Evolutionary conservation across 2,113 vertebrate species (phyloP), one percentile per base, ranked within the genome.

Genomic region (Scophthalmus maximus): DNA sequence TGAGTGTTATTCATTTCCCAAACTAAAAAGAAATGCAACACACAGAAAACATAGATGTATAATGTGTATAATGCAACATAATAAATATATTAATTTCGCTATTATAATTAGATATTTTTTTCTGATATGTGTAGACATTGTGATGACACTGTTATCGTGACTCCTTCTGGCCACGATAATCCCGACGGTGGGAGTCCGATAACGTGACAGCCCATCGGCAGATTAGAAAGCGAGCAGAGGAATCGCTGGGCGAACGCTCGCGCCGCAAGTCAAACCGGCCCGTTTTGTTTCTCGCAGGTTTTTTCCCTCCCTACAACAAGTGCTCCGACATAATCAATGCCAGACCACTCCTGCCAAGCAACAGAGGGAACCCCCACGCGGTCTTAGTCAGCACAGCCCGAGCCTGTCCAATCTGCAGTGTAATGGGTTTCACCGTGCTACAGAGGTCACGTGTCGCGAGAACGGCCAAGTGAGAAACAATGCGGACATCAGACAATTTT

Each of bases 251-350:
- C 38, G n/a, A 66, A 68, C 18, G 67, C 56, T 46, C 29, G 14
- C 8, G 25, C 69, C 47, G 60, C 11, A 50, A 55, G 79, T 85
- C 76, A 81, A 78, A 57, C 73, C 66, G 36, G 52, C 55, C 68
- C 53, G 40, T 78, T 71, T 40, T 71, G 27, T 18, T n/a, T 66
- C 51, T 68, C 38, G 34, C 60, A 75, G 50, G 36, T 75, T 77
- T 83, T n/a, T n/a, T n/a, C n/a, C 52, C 77, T 77, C 74, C 40
- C 61, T 71, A 60, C 47, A 77, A 76, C 49, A 80, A 76, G 77
- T 46, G 64, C 76, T 77, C 70, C 52, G 81, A 84, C 77, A 79
- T 79, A 75, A 85, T 90, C 81, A 83, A 75, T 71, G 77, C 76
- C 76, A 74, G 73, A 76, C 40, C 71, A 53, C 38, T 81, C 46